Conservation (phyloP, 2,888 invertebrate genomes). For the Ormyrus nitidulus region DNA sequence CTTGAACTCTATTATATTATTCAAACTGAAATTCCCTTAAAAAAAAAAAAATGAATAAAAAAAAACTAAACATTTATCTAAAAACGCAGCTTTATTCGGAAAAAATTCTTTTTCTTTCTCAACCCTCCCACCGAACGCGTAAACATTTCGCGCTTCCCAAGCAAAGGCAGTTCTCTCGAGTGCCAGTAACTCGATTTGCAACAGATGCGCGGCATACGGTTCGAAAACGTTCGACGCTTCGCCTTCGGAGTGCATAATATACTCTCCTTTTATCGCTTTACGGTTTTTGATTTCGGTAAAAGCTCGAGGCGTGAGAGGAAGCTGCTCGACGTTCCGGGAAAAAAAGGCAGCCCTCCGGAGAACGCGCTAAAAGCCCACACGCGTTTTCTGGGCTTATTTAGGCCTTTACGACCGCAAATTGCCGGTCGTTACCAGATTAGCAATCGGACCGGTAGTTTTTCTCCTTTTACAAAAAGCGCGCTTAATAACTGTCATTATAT, state of each 20-base stretch:
- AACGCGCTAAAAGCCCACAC: slow-evolving; percentile 13
- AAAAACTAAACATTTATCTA: no score
- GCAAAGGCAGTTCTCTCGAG: not conserved
- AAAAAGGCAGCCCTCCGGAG: not conserved
- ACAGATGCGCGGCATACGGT: not conserved
- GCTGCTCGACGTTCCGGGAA: slow-evolving; percentile 23
- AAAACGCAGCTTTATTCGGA: no score
- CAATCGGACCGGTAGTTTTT: not conserved
- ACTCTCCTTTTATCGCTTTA: not conserved
- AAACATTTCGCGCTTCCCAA: slow-evolving; percentile 1
- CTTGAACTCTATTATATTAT: no score
- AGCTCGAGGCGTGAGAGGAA: not conserved
- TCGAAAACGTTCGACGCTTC: not conserved
- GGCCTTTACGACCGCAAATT: slow-evolving; percentile 36
- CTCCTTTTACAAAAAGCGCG: not conserved
- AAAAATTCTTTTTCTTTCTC: no score
- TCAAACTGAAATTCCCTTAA: no score
- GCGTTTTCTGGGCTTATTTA: slow-evolving; percentile 5
- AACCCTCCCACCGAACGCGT: not conserved
- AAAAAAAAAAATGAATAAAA: no score
- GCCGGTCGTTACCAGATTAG: slow-evolving; percentile 12
- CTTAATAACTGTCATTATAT: not conserved
- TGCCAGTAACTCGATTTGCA: not conserved
- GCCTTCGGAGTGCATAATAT: not conserved
- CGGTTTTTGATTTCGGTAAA: not conserved